Evolutionary conservation across 2,113 vertebrate species (phyloP).

Genomic region (Leuciscus idus): DNA sequence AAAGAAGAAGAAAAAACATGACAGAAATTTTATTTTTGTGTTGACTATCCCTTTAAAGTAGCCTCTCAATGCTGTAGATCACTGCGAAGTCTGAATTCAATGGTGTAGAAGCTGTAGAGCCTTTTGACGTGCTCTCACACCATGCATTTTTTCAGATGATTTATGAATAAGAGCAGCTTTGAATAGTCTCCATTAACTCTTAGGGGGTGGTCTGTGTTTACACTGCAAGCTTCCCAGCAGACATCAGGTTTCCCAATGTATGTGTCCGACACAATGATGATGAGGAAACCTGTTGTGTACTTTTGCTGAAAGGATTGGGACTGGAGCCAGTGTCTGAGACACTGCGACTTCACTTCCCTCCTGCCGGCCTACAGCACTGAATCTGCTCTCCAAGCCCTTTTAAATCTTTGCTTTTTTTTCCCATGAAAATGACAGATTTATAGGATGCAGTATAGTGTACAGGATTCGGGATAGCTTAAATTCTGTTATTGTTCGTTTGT

Average conservation of each 20-base stretch:
- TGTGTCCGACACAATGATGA: conserved; percentile 5
- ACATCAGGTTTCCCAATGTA: conserved; percentile 9
- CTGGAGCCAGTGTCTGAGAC: conserved; percentile 15
- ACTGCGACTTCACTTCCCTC: conserved; percentile 8
- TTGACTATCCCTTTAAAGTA: neutral
- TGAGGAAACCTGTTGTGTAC: conserved; percentile 24
- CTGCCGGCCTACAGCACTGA: neutral
- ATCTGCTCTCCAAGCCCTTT: conserved; percentile 8
- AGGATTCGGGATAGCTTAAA: neutral
- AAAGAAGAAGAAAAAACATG: neutral
- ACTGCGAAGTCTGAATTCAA: neutral
- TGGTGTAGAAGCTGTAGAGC: neutral
- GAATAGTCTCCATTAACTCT: conserved; percentile 15
- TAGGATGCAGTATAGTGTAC: neutral
- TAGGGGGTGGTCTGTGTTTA: neutral
- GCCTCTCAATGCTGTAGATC: neutral
- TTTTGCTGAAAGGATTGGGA: conserved; percentile 2
- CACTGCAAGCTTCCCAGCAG: conserved; percentile 9
- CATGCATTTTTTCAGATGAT: neutral
- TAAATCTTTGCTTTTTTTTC: conserved; percentile 12
- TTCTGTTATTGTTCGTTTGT: neutral
- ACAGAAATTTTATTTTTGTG: neutral
- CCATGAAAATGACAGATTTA: conserved; percentile 17
- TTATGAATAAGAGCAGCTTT: neutral
- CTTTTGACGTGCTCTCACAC: neutral